These are phyloP conservation scores for Xenops minutus DNA, from an alignment of 2,797 vertebrate species.

Conservation along the genomic window DNA sequence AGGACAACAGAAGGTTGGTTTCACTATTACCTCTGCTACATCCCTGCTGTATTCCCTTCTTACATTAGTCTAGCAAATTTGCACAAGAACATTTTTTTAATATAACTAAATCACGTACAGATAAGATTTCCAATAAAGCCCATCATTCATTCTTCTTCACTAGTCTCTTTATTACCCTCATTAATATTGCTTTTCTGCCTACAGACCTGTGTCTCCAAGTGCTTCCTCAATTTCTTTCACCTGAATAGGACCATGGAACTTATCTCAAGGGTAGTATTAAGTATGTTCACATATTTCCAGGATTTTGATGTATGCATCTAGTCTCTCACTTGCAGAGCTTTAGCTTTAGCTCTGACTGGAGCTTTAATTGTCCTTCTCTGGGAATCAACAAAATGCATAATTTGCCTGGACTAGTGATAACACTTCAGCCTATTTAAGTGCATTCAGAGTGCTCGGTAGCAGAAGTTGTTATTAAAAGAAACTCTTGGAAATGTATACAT, in stretches of 20 bases:
- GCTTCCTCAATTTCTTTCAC: background rate
- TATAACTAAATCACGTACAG: background rate
- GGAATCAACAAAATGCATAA: background rate
- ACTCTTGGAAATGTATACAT: background rate
- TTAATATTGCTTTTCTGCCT: constrained; percentile 24
- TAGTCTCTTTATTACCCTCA: constrained; percentile 24
- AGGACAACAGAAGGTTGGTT: background rate
- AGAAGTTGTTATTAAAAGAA: background rate
- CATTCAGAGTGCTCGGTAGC: background rate
- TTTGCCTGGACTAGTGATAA: background rate
- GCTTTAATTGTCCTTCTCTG: background rate
- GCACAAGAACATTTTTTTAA: background rate
- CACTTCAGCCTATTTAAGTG: background rate
- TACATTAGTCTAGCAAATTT: background rate
- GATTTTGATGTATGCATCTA: background rate
- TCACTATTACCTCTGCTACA: background rate
- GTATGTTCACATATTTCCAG: background rate
- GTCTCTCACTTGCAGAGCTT: background rate
- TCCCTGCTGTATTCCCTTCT: background rate
- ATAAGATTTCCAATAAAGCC: constrained; percentile 28
- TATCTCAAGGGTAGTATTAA: background rate
- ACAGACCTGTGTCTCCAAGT: background rate
- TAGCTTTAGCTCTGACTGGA: background rate
- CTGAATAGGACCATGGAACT: constrained; percentile 7
- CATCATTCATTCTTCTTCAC: background rate